These are phyloP conservation scores for Hydrocynus forskahlii DNA, from an alignment of 2,797 vertebrate genomes.

Conservation along the genomic window DNA sequence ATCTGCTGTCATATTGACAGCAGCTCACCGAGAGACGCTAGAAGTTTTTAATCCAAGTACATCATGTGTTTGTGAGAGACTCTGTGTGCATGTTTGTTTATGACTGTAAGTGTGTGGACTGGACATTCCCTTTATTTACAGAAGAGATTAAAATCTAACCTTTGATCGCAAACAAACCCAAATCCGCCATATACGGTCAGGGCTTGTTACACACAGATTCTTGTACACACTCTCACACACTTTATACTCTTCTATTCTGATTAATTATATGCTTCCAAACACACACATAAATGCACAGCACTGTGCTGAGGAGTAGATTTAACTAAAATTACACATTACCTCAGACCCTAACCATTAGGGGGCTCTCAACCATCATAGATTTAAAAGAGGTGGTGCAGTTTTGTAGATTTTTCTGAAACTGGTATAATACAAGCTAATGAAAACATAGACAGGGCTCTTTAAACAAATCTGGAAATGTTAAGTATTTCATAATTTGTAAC, in stretches of 20 bases:
- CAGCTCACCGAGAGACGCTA: constrained; percentile 7
- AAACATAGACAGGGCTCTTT: too few relatives aligned
- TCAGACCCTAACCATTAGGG: background rate
- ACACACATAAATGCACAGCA: constrained; percentile 9
- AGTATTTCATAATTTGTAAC: background rate
- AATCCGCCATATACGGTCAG: background rate
- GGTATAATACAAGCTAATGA: background rate
- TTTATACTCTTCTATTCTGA: background rate
- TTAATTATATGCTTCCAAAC: background rate
- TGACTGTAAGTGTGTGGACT: constrained; percentile 5
- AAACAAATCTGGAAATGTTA: background rate
- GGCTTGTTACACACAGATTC: constrained; percentile 15
- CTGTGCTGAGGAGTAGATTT: background rate
- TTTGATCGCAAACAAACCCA: constrained; percentile 52
- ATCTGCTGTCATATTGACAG: constrained; percentile 21
- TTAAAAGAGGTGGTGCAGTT: background rate
- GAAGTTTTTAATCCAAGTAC: background rate
- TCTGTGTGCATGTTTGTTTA: background rate
- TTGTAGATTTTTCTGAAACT: background rate
- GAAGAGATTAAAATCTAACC: constrained; percentile 40
- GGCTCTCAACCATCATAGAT: background rate
- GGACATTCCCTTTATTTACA: constrained; percentile 39
- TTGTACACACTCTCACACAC: constrained; percentile 1
- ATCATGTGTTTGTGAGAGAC: background rate
- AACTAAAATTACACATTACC: background rate